Evolutionary conservation across 2,113 vertebrate species (phyloP).

Genomic region (Isichthys henryi): DNA sequence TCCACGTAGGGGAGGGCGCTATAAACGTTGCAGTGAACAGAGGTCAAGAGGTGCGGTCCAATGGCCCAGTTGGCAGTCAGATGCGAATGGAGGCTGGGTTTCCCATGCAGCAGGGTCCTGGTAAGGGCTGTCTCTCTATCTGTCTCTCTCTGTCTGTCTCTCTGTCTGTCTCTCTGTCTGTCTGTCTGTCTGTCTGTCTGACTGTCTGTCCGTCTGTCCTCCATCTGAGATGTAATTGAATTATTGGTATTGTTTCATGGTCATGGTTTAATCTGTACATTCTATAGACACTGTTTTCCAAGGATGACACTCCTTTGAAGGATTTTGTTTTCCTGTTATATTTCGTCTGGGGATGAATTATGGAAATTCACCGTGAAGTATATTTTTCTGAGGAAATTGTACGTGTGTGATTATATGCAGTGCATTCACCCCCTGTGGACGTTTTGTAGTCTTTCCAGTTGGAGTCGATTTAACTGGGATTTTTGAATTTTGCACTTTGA

Average conservation of each 20-base stretch:
- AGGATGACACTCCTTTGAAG: not conserved
- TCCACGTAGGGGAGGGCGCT: slow-evolving; percentile 81
- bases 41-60: slow-evolving; percentile 86
- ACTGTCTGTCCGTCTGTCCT: not conserved
- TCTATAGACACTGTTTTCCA: not conserved
- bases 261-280: not conserved
- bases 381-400: not conserved
- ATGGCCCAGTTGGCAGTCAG: slow-evolving; percentile 77
- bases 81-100: slow-evolving; percentile 69
- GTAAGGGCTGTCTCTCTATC: not conserved
- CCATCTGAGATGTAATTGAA: not conserved
- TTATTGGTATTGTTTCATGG: not conserved
- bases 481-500: not conserved
- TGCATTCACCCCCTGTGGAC: not conserved
- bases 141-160: not conserved
- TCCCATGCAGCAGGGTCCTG: not conserved
- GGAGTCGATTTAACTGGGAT: not conserved
- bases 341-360: not conserved
- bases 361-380: not conserved
- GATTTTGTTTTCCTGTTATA: not conserved
- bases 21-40: slow-evolving; percentile 85
- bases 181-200: too few species aligned
- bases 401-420: not conserved
- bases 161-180: too few species aligned
- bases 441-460: not conserved